Evolutionary conservation across 2,888 invertebrate genomes (phyloP).

Genomic region (Callinectes sapidus): DNA sequence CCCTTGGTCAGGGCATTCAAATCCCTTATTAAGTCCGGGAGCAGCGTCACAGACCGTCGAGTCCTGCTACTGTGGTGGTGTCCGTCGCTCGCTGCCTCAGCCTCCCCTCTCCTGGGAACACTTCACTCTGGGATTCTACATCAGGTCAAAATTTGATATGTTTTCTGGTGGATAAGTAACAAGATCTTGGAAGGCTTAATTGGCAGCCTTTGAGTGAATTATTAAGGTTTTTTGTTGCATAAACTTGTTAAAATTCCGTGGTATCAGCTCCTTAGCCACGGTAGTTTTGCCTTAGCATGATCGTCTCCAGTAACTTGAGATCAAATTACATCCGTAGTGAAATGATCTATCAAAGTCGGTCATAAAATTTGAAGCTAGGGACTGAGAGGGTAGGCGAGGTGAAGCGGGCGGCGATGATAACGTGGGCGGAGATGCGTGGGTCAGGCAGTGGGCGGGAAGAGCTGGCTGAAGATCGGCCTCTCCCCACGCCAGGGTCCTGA

Average conservation of each 20-base stretch:
- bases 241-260: not conserved
- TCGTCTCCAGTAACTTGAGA: constrained; percentile 36
- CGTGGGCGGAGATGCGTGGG: constrained; percentile 32
- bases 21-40: not conserved
- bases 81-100: constrained; percentile 14
- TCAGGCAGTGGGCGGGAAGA: constrained; percentile 37
- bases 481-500: constrained; percentile 17
- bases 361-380: constrained; percentile 51
- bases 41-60: not conserved
- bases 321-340: constrained; percentile 58
- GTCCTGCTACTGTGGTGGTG: constrained; percentile 9
- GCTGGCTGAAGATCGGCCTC: constrained; percentile 31
- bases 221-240: not conserved
- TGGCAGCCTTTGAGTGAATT: not conserved
- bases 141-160: not conserved
- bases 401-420: constrained; percentile 42
- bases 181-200: not conserved
- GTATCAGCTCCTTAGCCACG: constrained; percentile 13
- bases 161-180: not conserved
- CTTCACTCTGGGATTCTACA: not conserved
- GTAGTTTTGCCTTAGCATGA: constrained; percentile 2
- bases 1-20: constrained; percentile 26
- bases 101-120: not conserved
- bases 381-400: constrained; percentile 28
- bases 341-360: constrained; percentile 54